phyloP scores from a whole-genome alignment of 2,888 invertebrate species.

The Rhamnusium bicolor region DNA sequence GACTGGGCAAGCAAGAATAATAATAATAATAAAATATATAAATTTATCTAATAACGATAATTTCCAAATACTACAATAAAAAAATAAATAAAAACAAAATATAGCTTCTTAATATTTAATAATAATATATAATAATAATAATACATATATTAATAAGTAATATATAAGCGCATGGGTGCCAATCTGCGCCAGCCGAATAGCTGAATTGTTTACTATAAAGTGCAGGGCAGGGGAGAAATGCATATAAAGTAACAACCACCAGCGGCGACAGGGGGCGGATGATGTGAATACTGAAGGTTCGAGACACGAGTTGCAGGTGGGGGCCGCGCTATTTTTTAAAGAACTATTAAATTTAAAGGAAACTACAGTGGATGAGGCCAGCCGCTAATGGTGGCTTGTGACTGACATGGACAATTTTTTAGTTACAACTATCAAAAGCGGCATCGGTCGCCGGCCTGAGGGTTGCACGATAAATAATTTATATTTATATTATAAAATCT shows the following conservation, averaged over 20 bases:
- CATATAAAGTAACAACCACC: slow-evolving; percentile 49
- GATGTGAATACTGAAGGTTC: slow-evolving; percentile 66
- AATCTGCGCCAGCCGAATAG: slow-evolving; percentile 57
- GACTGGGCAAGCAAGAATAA: slow-evolving; percentile 60
- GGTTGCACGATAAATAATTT: slow-evolving; percentile 58
- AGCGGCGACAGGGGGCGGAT: slow-evolving; percentile 40
- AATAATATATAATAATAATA: slow-evolving; percentile 63
- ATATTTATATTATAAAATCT: slow-evolving; percentile 63
- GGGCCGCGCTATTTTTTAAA: slow-evolving; percentile 61
- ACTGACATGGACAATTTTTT: slow-evolving; percentile 12
- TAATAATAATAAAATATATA: slow-evolving; percentile 69
- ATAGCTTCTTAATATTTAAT: slow-evolving; percentile 66
- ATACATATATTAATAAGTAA: slow-evolving; percentile 65
- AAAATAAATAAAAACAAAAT: slow-evolving; percentile 71
- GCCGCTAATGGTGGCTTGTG: slow-evolving; percentile 10
- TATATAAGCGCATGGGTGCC: slow-evolving; percentile 62
- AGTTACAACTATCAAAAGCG: slow-evolving; percentile 52
- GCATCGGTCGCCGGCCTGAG: slow-evolving; percentile 49
- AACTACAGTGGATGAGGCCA: slow-evolving; percentile 11
- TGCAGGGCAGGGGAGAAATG: slow-evolving; percentile 60
- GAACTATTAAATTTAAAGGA: neutral
- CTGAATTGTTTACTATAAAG: slow-evolving; percentile 59
- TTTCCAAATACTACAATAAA: slow-evolving; percentile 69
- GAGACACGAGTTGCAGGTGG: slow-evolving; percentile 64
- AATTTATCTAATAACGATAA: slow-evolving; percentile 70